These are phyloP conservation scores for Eupithecia dodoneata DNA, from an alignment of 2,888 invertebrate genomes.

Conservation along the genomic window DNA sequence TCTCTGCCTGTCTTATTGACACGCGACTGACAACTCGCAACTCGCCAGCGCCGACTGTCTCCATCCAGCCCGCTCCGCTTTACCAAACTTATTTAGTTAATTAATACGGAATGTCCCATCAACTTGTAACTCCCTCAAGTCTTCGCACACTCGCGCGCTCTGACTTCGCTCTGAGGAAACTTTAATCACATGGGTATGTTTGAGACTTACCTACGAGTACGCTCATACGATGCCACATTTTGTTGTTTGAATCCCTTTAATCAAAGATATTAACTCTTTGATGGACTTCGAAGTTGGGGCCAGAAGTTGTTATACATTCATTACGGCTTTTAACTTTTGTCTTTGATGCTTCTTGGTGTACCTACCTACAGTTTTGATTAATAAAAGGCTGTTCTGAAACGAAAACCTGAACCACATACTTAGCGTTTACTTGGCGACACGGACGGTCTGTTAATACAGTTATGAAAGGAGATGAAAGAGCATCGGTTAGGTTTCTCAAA, in stretches of 20 bases:
- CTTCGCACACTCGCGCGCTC: constrained; percentile 68
- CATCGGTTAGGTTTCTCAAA: constrained; percentile 64
- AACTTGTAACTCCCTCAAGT: constrained; percentile 77
- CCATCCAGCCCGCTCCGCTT: constrained; percentile 72
- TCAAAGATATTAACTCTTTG: constrained; percentile 64
- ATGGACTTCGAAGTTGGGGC: constrained; percentile 42
- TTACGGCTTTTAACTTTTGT: not conserved
- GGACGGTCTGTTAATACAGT: constrained; percentile 40
- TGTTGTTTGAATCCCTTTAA: constrained; percentile 63
- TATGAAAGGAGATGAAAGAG: constrained; percentile 60
- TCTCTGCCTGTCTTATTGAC: constrained; percentile 82
- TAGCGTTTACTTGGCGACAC: not conserved
- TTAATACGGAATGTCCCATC: constrained; percentile 83
- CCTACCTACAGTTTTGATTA: not conserved
- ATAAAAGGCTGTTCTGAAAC: constrained; percentile 1
- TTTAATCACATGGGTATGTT: constrained; percentile 72
- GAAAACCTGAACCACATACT: not conserved
- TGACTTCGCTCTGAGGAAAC: constrained; percentile 65
- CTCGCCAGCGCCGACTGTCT: constrained; percentile 75
- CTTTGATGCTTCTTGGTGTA: not conserved
- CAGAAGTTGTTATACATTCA: constrained; percentile 26
- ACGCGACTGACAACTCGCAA: constrained; percentile 81
- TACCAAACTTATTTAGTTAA: constrained; percentile 83
- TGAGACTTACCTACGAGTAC: constrained; percentile 49
- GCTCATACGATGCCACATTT: constrained; percentile 49